These are phyloP conservation scores for Abrostola tripartita DNA, from an alignment of 2,888 invertebrate species.

Conservation along the genomic window DNA sequence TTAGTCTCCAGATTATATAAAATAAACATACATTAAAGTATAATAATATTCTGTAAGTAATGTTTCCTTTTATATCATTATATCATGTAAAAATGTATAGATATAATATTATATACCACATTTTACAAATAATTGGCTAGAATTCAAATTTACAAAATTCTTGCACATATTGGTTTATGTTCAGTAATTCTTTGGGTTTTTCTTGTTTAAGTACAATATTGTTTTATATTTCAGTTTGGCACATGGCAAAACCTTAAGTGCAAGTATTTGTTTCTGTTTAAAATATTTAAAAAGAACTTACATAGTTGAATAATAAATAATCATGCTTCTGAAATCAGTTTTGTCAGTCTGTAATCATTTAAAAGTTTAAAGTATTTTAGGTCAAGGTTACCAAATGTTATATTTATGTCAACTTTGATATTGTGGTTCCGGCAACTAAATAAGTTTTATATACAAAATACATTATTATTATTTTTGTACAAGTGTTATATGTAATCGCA, in stretches of 20 bases:
- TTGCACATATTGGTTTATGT: constrained; percentile 59
- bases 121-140: constrained; percentile 55
- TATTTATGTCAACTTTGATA: constrained; percentile 14
- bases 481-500: constrained; percentile 25
- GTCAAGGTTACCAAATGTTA: constrained; percentile 26
- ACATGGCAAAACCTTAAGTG: constrained; percentile 7
- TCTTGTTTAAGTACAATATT: constrained; percentile 47
- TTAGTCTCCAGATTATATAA: constrained; percentile 77
- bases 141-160: constrained; percentile 21
- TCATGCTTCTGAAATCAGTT: constrained; percentile 13
- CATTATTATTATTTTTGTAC: constrained; percentile 17
- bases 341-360: constrained; percentile 11
- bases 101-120: constrained; percentile 64
- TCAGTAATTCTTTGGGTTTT: constrained; percentile 13
- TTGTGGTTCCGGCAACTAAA: constrained; percentile 28
- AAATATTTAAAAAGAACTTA: constrained; percentile 17
- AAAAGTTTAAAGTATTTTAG: constrained; percentile 18
- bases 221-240: constrained; percentile 18
- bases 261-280: constrained; percentile 24
- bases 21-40: constrained; percentile 76
- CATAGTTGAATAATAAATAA: constrained; percentile 29
- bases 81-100: constrained; percentile 84
- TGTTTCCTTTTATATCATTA: constrained; percentile 73
- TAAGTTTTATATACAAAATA: constrained; percentile 18
- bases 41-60: constrained; percentile 82